Base-by-base conservation (phyloP, 2,888 invertebrate species). In the Ommatoiulus sabulosus region DNA sequence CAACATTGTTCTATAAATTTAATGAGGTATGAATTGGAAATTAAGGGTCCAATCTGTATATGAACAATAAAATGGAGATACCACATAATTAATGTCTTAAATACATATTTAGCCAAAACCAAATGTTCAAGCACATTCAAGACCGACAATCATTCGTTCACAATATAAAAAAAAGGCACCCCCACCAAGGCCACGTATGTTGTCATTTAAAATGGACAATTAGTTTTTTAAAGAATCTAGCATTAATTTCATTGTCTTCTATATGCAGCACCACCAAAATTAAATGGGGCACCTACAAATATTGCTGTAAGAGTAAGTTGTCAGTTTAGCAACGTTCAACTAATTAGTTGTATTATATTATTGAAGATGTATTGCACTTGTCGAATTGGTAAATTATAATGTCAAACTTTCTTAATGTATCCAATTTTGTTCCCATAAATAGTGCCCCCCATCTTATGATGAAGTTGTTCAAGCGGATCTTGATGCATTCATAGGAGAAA, bases 141-240 rank as follows among this genome's bases (percentile, higher is more conserved):
- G 88, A 12, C 88, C 88, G 43, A 88, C 85, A 52, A 88, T 88
- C 46, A 88, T 88, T 52, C 88, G 88, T 20, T 84, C 85, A 44
- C 43, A 88, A n/a, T 15, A 48, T 48, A 88, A 85, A 48, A 88
- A 88, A 84, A 84, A 85, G 48, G 84, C 80, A 43, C 80, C 88
- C 3, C 88, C 88, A 4, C 88, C 88, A n/a, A 88, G 88, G 48
- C 88, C 88, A 24, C 88, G 88, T 88, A 85, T 46, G 88, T 88
- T 44, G n/a, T 44, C 10, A 24, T 8, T 35, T 7, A n/a, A 20
- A 43, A 12, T 86, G 2, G n/a, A 84, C 2, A 44, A 44, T 44
- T 44, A 44, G 3, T 15, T 12, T 86, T 86, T 44, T 20, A 46
- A 86, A 48, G 6, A 24, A 15, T 52, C 15, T 5, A 44, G 10